Base-by-base conservation (phyloP, 2,888 invertebrate genomes). In the Acheta domesticus region DNA sequence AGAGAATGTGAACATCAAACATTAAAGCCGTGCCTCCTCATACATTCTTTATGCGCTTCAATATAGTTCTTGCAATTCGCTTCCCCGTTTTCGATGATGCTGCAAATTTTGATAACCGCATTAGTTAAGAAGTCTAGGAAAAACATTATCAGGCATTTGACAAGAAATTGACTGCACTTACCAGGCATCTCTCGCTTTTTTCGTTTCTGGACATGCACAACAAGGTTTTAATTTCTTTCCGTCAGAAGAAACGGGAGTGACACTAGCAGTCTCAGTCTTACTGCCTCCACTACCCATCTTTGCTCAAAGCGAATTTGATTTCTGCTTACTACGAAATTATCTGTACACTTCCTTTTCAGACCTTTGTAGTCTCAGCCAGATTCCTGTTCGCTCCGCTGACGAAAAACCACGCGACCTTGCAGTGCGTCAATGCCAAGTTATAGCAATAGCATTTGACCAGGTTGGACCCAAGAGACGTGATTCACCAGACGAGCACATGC, bases 181-280 rank as follows among this genome's bases (percentile, higher is more conserved):
- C 97, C 98, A 98, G 83, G 92, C 92, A 89, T 98, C 98, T 85
- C 98, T 89, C 50, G 88, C 92, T 87, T 91, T 92, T 87, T 96
- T 98, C 0, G 98, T 98, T 88, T 98, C 98, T 0, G 98, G 98
- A 87, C 98, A 98, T 5, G 98, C 98, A 89, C 98, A 98, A 85
- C 98, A 98, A 5, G 98, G 94, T 86, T 97, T 98, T 82, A 96
- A 88, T 86, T 96, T 96, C 77, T 94, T 93, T 84, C 93, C 92
- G 77, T 90, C 90, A 14, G 88, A 87, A 19, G 86, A 75, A 16
- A 48, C 77, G 23, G 74, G 49, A 76, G 75, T 20, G 21, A 14
- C 12, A 48, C 21, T 14, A 36, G 76, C 62, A 62, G n/a, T 12
- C n/a, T 62, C 62, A 5, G 14, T 5, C n/a, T 62, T 62, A n/a